Evolutionary conservation across 2,113 vertebrate genomes (phyloP), one percentile per base, ranked within the genome.

Genomic region (Gnathonemus echidnorhynchus): DNA sequence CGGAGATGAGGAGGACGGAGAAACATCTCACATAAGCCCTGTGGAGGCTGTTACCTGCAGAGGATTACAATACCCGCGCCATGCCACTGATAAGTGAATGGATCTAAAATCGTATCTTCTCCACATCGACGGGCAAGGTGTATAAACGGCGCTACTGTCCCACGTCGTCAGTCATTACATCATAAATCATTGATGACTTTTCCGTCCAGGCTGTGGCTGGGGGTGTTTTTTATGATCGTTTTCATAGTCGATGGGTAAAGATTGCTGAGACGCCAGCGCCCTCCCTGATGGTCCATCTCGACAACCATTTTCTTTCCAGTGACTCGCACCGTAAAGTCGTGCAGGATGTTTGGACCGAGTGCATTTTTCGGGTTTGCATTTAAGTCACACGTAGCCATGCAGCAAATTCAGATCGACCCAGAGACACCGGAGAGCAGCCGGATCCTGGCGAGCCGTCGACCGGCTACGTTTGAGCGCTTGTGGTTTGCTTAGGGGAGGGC

Each of bases 381-480:
- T 90, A 88, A 80, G 35, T 39, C 92, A 89, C 90, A 89, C 87
- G 88, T 91, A 83, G 90, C 88, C 88, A 91, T 56, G 89, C 89
- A 87, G 91, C 90, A 90, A 53, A 89, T 91, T 86, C 77, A 91
- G 92, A 92, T 92, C 42, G 52, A 24, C 90, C 92, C 92, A 89
- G 91, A 35, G 89, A 91, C 70, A 48, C 87, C 66, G 83, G 15
- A 86, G 45, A 50, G n/a, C n/a, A 86, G 48, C 48, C 45, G 52
- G 89, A 31, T 9, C 31, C 31, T 24, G 86, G 70, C 66, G 70
- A 88, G 53, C 87, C 88, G 80, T 86, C 3, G 58, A 90, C 2
- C 49, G 77, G 88, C 27, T 39, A 31, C 48, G 90, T 42, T 84
- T 58, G 84, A 85, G 83, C 83, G 35, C 85, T 89, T 50, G 52